These are phyloP conservation scores for Vesta saturnalis DNA, from an alignment of 2,888 invertebrate genomes.

Conservation along the genomic window DNA sequence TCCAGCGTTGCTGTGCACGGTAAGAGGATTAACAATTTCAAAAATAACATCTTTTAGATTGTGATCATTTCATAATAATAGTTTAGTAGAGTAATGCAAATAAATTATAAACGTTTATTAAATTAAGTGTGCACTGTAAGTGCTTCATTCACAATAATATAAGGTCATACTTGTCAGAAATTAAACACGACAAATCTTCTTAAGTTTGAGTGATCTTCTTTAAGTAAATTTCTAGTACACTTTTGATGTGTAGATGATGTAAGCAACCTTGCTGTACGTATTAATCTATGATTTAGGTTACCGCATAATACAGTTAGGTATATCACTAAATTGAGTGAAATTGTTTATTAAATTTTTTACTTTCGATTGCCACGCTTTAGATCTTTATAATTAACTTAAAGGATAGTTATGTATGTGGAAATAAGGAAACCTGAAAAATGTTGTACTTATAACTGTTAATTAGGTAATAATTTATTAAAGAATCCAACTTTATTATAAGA, in stretches of 20 bases:
- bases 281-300: slow-evolving; percentile 5
- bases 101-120: neutral
- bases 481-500: too few species aligned
- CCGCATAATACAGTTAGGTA: neutral
- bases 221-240: neutral
- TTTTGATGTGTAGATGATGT: slow-evolving; percentile 9
- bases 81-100: neutral
- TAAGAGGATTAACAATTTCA: neutral
- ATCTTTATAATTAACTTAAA: too few species aligned
- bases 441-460: too few species aligned
- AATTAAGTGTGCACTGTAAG: neutral
- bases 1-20: neutral
- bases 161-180: slow-evolving; percentile 1
- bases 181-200: neutral
- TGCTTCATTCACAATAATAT: neutral
- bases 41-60: neutral
- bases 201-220: neutral
- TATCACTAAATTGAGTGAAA: neutral
- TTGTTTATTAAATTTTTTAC: neutral
- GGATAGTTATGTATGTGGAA: too few species aligned
- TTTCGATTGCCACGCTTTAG: neutral
- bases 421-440: too few species aligned
- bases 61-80: neutral
- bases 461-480: too few species aligned
- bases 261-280: slow-evolving; percentile 16